Base-by-base conservation (phyloP, 1,140 invertebrate genomes). In the Platyura marginata region DNA sequence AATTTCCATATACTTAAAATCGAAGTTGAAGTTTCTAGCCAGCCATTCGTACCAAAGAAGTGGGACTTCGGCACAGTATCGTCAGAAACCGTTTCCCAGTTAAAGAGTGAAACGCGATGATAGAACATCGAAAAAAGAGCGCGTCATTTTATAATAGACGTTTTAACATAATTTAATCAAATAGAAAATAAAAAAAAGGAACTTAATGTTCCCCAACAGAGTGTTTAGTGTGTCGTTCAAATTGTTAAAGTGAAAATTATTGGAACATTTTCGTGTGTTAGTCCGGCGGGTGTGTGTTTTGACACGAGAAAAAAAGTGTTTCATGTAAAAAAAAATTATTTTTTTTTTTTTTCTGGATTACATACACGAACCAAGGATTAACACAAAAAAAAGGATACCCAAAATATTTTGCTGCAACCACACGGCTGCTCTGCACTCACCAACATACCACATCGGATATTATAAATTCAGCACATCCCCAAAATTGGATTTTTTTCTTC, bases 91-190 rank as follows among this genome's bases (percentile, higher is more conserved):
- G 29, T 42, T 33, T 44, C 41, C 45, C 45, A 48, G 47, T 48
- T 43, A 46, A 21, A 43, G 47, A 48, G 47, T 48, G 43, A 46
- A 48, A 43, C 45, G 47, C 47, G 45, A 46, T 48, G 47, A 48
- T 40, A 32, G 36, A 44, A 40, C 44, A 48, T 48, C 43, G 40
- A 39, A 37, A 44, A 25, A 29, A 21, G 36, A 42, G 42, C 45
- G 45, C 45, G 44, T 34, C 39, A 44, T 44, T n/a, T 41, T 42
- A 42, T 16, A 29, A 21, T 33, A 32, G 21, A 23, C 41, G 41
- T 46, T 40, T 22, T 44, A 23, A 35, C 13, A 29, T 29, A 29
- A 20, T 18, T 18, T 10, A 38, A 38, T 16, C 29, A 39, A 46
- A 38, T 37, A 36, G 15, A 40, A 44, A 44, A 44, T 23, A 34